phyloP scores from a whole-genome alignment of 2,797 vertebrate species.

The Bovichtus diacanthus region DNA sequence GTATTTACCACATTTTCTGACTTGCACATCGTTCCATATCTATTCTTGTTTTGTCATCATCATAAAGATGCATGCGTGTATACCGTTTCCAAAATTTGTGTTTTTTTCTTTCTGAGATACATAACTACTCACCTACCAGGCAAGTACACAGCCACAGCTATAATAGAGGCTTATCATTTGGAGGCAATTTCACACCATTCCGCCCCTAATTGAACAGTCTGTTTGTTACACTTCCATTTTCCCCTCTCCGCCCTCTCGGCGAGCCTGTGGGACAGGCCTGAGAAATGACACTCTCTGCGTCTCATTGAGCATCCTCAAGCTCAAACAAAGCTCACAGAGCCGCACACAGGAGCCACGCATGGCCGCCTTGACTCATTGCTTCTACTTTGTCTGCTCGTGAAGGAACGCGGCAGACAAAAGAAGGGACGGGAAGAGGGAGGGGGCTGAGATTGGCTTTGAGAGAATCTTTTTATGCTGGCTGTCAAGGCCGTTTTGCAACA shows the following conservation, averaged over 20 bases:
- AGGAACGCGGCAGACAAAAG: slow-evolving; percentile 56
- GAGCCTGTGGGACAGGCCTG: slow-evolving; percentile 83
- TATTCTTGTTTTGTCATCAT: slow-evolving; percentile 57
- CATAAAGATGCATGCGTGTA: slow-evolving; percentile 54
- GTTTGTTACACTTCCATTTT: slow-evolving; percentile 87
- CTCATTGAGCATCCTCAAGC: slow-evolving; percentile 87
- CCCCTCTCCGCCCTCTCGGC: slow-evolving; percentile 74
- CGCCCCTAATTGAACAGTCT: slow-evolving; percentile 89
- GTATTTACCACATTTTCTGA: slow-evolving; percentile 42
- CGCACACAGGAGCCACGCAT: slow-evolving; percentile 66
- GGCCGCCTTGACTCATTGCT: slow-evolving; percentile 74
- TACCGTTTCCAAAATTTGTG: slow-evolving; percentile 38
- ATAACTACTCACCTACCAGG: slow-evolving; percentile 78
- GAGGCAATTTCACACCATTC: slow-evolving; percentile 89
- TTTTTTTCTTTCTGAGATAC: slow-evolving; percentile 28
- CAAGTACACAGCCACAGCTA: slow-evolving; percentile 69
- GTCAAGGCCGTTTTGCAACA: slow-evolving; percentile 41
- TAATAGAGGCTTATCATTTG: slow-evolving; percentile 89
- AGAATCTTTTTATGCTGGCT: slow-evolving; percentile 38
- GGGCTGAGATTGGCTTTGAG: slow-evolving; percentile 8
- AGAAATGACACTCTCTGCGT: slow-evolving; percentile 87
- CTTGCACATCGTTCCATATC: slow-evolving; percentile 28
- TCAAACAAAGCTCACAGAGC: slow-evolving; percentile 82
- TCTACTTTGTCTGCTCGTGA: slow-evolving; percentile 64
- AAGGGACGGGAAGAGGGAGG: slow-evolving; percentile 22